Evolutionary conservation across 2,888 invertebrate genomes (phyloP).

Genomic region (Hypena proboscidalis): DNA sequence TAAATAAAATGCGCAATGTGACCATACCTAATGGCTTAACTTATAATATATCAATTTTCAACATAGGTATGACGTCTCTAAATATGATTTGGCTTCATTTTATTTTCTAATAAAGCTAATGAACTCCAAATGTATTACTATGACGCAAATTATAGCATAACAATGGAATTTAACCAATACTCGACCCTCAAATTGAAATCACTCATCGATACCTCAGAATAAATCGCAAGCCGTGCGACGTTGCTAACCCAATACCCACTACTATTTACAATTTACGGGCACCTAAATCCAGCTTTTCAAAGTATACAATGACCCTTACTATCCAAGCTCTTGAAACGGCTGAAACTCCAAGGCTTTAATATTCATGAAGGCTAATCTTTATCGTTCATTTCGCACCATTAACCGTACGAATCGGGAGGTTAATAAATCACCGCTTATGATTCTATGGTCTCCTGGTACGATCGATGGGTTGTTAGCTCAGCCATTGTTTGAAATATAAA

Average conservation of each 20-base stretch:
- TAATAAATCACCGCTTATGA: conserved; percentile 61
- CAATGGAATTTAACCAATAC: no score
- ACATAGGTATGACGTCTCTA: no score
- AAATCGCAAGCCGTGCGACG: neutral
- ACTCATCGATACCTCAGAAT: no score
- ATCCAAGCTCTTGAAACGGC: conserved; percentile 33
- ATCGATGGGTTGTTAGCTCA: conserved; percentile 22
- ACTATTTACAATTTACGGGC: conserved; percentile 22
- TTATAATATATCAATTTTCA: no score
- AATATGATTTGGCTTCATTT: no score
- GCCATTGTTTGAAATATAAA: conserved; percentile 33
- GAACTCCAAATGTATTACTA: no score
- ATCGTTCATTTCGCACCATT: conserved; percentile 69
- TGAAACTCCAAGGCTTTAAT: conserved; percentile 54
- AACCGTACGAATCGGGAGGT: conserved; percentile 54
- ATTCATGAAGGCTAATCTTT: conserved; percentile 61
- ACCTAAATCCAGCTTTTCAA: conserved; percentile 26
- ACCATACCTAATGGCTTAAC: no score
- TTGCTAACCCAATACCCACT: neutral
- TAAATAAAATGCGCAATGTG: no score
- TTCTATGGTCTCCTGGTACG: conserved; percentile 36
- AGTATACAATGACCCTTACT: conserved; percentile 47
- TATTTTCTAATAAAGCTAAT: no score
- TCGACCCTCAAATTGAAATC: no score
- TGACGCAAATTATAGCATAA: no score